Evolutionary conservation across 2,797 vertebrate species (phyloP), one percentile per base, ranked within the genome.

Genomic region (Channallabes apus): DNA sequence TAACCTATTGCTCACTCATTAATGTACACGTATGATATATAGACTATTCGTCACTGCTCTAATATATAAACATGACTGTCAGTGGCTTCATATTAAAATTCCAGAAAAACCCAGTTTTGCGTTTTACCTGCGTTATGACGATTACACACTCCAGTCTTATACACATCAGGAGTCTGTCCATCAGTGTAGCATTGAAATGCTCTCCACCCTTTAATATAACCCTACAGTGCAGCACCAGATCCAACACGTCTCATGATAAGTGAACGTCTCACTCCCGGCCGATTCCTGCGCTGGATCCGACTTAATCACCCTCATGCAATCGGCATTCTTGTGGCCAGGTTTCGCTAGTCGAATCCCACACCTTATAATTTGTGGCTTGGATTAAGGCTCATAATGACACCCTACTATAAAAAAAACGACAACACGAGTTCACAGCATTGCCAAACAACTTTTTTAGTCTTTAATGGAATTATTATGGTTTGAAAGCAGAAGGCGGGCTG

Each of bases 291-390:
- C 35, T 8, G 22, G 22, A 41, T n/a, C 32, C 35, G 32, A n/a
- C 32, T 38, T 78, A 64, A 62, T 41, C 59, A 41, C 20, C 24
- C 24, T 64, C 46, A 67, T 24, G 38, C 83, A 77, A 68, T 64
- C 41, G 64, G 72, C 75, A 41, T 80, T 68, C 69, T n/a, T 69
- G 82, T 67, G 80, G 72, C 86, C 82, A 56, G 58, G 67, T 75
- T 86, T 82, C 62, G 82, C 76, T 35, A 85, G 90, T 90, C 84
- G 86, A 91, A 91, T 88, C 82, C 24, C 88, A 88, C 90, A 87
- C 88, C 90, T 90, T 87, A 62, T 90, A 89, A 91, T 93, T 92
- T 91, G 89, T 86, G 68, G 88, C 88, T 87, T 86, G 88, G 87
- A 88, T 86, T 84, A 89, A 86, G 87, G 71, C 79, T 54, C 35